phyloP scores from a whole-genome alignment of 2,113 vertebrate genomes.

The Heterotilapia buettikoferi region DNA sequence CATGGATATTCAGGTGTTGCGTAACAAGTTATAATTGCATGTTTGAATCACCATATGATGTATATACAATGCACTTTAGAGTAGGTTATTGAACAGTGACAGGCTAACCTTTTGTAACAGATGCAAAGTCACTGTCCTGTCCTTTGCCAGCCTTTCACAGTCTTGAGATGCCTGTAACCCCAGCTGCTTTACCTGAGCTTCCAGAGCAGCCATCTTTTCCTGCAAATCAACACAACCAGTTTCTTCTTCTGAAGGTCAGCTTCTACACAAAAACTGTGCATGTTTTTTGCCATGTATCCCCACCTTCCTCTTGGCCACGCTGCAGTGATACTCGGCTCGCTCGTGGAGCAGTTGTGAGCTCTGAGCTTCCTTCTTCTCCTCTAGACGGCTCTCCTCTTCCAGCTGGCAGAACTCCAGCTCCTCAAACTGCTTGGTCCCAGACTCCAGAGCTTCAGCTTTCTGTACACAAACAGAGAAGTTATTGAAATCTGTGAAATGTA shows the following conservation, averaged over 20 bases:
- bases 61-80: background rate
- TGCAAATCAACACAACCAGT: conserved; percentile 32
- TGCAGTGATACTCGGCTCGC: conserved; percentile 79
- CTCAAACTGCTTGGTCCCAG: conserved; percentile 86
- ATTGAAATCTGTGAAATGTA: background rate
- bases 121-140: conserved; percentile 76
- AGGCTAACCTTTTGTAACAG: conserved; percentile 83
- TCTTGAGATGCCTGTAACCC: conserved; percentile 83
- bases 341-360: conserved; percentile 83
- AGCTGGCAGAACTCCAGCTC: conserved; percentile 98
- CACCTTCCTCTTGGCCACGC: conserved; percentile 86
- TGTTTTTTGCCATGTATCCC: background rate
- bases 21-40: background rate
- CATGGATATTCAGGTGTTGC: background rate
- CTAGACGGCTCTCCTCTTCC: conserved; percentile 87
- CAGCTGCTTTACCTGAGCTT: conserved; percentile 86
- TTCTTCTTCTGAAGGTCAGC: background rate
- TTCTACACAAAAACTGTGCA: background rate
- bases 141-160: conserved; percentile 78
- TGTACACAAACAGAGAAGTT: conserved; percentile 43
- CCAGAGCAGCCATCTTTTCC: conserved; percentile 84
- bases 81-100: background rate
- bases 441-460: conserved; percentile 88
- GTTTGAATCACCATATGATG: background rate
- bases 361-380: conserved; percentile 83